Base-by-base conservation (phyloP, 2,113 vertebrate species). In the Thomomys bottae region DNA sequence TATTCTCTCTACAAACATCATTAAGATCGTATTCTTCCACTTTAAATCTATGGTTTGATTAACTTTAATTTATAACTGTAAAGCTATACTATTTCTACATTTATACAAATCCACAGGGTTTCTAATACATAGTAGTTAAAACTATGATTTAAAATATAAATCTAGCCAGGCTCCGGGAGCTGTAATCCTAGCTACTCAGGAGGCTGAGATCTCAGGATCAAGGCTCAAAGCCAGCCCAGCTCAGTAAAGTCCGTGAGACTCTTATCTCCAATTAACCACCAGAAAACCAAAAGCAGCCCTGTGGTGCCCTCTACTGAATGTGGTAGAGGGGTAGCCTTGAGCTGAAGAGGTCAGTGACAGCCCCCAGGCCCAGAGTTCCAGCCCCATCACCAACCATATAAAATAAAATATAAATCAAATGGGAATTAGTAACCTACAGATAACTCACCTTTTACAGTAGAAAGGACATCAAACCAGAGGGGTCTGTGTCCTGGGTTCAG, bases 21-120 rank as follows among this genome's bases (percentile, higher is more conserved):
- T 85, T 88, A 78, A 92, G 90, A 84, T 89, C 8, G 73, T 73
- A 88, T 64, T 80, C 42, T 90, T 95, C 40, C 34, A 85, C 87
- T 88, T 84, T 90, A 85, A 83, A 89, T 61, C 5, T 49, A 42
- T 81, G 24, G 76, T 71, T 80, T 76, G 3, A 76, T 67, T 34
- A 76, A 76, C 28, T 82, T 68, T 9, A 15, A 18, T 17, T 1
- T 61, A 71, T 61, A 87, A 30, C 11, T 80, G n/a, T 18, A 94
- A 54, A 57, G 78, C 28, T 66, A 6, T 79, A 49, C 9, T 59
- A 59, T 59, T 23, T 59, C 20, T 18, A 59, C 15, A 59, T 40
- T 88, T 89, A 54, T 54, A 54, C 6, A 70, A 42, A 84, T 87
- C 76, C 32, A 76, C 76, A 59, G 83, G 30, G 70, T 85, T 88